These are phyloP conservation scores for Helicoverpa armigera DNA, from an alignment of 1,140 invertebrate genomes.

Conservation along the genomic window DNA sequence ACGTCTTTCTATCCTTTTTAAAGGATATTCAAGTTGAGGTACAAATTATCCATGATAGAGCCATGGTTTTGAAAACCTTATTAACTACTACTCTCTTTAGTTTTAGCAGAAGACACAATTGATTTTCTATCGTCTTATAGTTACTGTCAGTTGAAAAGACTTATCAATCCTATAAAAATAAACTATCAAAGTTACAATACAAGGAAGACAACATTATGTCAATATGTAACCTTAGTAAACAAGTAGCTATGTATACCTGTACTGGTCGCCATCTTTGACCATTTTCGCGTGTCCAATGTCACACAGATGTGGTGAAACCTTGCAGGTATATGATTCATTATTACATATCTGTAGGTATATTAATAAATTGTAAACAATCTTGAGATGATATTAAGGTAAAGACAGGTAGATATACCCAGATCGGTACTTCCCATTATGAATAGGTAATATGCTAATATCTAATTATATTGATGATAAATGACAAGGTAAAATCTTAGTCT, in stretches of 20 bases:
- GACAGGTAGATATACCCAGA: neutral
- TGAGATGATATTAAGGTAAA: neutral
- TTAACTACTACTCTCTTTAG: too few species aligned
- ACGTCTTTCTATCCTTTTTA: too few species aligned
- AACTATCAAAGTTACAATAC: constrained; percentile 7
- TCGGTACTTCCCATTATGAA: neutral
- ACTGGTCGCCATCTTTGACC: constrained; percentile 23
- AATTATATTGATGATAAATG: too few species aligned
- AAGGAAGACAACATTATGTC: constrained; percentile 29
- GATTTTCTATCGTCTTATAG: too few species aligned
- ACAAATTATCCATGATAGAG: too few species aligned
- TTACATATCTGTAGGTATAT: neutral
- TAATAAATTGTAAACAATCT: constrained; percentile 23
- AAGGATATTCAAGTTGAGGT: too few species aligned
- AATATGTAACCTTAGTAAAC: constrained; percentile 17
- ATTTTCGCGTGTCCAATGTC: constrained; percentile 46
- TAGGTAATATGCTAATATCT: neutral
- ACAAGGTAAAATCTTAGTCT: too few species aligned
- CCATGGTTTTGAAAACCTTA: too few species aligned
- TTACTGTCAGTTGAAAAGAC: too few species aligned
- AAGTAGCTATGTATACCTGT: neutral
- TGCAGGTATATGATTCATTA: constrained; percentile 43
- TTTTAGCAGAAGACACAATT: too few species aligned
- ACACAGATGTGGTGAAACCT: constrained; percentile 42
- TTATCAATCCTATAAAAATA: constrained; percentile 10